These are phyloP conservation scores for Urechis unicinctus DNA, from an alignment of 2,888 invertebrate species.

Conservation along the genomic window DNA sequence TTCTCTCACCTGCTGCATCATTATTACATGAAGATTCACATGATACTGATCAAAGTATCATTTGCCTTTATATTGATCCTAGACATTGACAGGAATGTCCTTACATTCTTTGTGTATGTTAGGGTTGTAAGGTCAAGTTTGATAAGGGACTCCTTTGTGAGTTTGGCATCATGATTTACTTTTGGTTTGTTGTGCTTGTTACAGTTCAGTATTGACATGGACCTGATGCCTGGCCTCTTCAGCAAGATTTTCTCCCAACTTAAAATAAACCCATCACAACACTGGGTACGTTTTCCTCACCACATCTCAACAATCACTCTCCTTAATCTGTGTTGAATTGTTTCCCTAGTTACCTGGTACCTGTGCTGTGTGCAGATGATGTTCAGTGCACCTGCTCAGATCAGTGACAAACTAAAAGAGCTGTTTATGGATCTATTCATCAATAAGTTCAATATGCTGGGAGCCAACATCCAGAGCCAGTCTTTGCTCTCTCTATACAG, in stretches of 20 bases:
- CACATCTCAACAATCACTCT: neutral
- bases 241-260: conserved; percentile 54
- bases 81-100: too few species aligned
- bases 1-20: neutral
- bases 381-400: conserved; percentile 53
- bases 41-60: too few species aligned
- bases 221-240: conserved; percentile 52
- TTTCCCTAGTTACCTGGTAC: too few species aligned
- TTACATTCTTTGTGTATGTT: too few species aligned
- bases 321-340: too few species aligned
- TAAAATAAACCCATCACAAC: conserved; percentile 51
- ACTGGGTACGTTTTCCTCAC: conserved; percentile 44
- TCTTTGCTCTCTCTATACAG: conserved; percentile 57
- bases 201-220: conserved; percentile 44
- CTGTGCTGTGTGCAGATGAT: too few species aligned
- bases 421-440: conserved; percentile 52
- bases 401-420: conserved; percentile 50
- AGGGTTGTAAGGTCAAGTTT: too few species aligned
- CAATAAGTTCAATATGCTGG: conserved; percentile 48
- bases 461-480: conserved; percentile 56
- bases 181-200: conserved; percentile 8
- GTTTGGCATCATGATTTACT: neutral
- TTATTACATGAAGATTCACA: too few species aligned
- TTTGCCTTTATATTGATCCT: too few species aligned
- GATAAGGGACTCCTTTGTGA: too few species aligned